A percentile compares a stretch with the other conserved stretches of the same genome.
Evolutionary conservation across 2,797 vertebrate species (phyloP).

Genomic region (Myripristis murdjan): DNA sequence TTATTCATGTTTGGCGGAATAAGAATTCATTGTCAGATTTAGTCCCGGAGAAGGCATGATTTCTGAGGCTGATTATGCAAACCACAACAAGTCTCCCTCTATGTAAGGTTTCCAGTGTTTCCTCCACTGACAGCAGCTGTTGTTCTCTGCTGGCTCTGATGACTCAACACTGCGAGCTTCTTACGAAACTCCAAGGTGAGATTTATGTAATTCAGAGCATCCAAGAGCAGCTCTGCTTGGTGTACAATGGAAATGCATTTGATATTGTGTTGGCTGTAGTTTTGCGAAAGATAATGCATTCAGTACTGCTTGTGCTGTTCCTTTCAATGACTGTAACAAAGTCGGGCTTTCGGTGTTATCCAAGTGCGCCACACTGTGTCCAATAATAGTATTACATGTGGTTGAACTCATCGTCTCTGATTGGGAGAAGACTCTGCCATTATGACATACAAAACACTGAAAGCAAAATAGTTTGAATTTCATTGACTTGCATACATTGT

Average conservation of each 20-base stretch:
- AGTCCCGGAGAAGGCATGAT: too few relatives aligned
- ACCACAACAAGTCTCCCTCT: background rate
- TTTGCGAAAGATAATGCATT: background rate
- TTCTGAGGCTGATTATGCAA: background rate
- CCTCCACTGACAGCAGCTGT: background rate
- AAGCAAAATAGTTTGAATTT: too few relatives aligned
- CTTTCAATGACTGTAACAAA: background rate
- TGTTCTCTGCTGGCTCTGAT: background rate
- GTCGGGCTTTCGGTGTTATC: background rate
- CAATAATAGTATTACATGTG: background rate
- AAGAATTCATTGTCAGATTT: background rate
- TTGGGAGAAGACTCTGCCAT: background rate
- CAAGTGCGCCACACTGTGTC: slow-evolving; percentile 52
- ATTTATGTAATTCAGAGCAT: too few relatives aligned
- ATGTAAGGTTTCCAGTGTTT: background rate
- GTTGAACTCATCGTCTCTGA: background rate
- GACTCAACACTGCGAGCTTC: background rate
- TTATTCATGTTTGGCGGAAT: background rate
- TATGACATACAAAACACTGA: too few relatives aligned
- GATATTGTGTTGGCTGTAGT: background rate
- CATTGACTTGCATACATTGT: too few relatives aligned
- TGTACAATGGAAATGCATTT: background rate
- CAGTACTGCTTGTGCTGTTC: background rate
- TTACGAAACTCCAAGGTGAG: too few relatives aligned
- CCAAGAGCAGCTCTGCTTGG: too few relatives aligned